A percentile compares a stretch with the other conserved stretches of the same genome.
These are phyloP conservation scores for Omphaloscelis lunosa DNA, from an alignment of 2,888 invertebrate genomes.

Conservation along the genomic window DNA sequence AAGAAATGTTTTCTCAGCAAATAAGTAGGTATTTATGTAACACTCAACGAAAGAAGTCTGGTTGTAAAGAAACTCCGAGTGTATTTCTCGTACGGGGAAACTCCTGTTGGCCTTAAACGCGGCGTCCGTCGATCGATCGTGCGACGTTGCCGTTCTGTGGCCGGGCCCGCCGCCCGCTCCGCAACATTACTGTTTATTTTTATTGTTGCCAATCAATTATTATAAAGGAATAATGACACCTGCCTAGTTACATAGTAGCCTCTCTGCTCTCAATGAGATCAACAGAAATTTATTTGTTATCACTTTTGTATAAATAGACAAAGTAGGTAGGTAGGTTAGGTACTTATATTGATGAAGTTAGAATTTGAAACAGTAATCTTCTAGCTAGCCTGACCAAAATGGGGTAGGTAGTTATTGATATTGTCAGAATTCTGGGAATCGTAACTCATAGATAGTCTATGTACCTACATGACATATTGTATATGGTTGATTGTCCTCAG, in stretches of 20 bases:
- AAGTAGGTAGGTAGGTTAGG: not conserved
- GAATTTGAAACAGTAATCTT: not conserved
- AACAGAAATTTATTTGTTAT: conserved; percentile 12
- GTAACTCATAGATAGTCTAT: conserved; percentile 6
- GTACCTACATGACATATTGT: conserved; percentile 2
- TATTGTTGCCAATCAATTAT: conserved; percentile 86
- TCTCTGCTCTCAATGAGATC: conserved; percentile 40
- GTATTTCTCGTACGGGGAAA: conserved; percentile 66
- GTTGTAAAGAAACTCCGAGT: conserved; percentile 61
- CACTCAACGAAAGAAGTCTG: conserved; percentile 55
- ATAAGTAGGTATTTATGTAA: conserved; percentile 51
- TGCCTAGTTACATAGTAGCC: conserved; percentile 56
- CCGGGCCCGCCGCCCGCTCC: conserved; percentile 58
- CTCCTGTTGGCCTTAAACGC: conserved; percentile 64
- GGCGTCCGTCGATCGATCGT: conserved; percentile 79
- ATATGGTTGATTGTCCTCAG: not conserved
- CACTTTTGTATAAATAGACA: not conserved
- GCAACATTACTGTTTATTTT: conserved; percentile 80
- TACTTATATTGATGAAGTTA: not conserved
- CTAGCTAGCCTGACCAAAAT: not conserved
- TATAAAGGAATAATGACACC: conserved; percentile 79
- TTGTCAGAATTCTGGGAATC: not conserved
- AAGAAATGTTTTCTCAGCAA: conserved; percentile 45
- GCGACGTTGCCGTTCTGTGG: conserved; percentile 87
- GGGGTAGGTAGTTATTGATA: not conserved